Evolutionary conservation across 2,888 invertebrate genomes (phyloP).

Genomic region (Sthenelais limicola): DNA sequence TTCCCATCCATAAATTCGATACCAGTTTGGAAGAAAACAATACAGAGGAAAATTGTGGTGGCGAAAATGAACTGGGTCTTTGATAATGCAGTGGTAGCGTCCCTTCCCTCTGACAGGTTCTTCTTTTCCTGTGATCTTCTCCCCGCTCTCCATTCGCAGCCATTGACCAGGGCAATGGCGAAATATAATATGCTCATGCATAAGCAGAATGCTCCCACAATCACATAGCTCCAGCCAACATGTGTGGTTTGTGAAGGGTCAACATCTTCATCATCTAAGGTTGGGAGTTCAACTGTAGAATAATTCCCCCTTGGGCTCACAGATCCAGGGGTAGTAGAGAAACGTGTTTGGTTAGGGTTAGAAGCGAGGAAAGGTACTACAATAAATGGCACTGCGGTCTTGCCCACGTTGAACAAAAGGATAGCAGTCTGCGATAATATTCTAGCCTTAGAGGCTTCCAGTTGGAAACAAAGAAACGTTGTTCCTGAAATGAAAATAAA

Average conservation of each 20-base stretch:
- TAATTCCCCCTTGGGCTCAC: too few species aligned
- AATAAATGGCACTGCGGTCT: constrained; percentile 26
- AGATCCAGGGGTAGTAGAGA: too few species aligned
- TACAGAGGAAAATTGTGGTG: background rate
- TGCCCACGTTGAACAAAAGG: constrained; percentile 31
- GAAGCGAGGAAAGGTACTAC: constrained; percentile 25
- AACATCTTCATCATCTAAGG: background rate
- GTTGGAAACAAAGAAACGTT: constrained; percentile 6
- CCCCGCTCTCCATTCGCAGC: constrained; percentile 9
- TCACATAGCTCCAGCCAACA: constrained; percentile 16
- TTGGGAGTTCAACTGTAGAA: too few species aligned
- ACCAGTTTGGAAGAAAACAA: constrained; percentile 18
- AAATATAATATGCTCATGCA: constrained; percentile 3
- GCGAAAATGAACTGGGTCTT: background rate
- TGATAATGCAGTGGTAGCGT: too few species aligned
- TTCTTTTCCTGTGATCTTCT: background rate
- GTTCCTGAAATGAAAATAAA: constrained; percentile 35
- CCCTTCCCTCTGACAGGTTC: too few species aligned
- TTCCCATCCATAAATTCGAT: constrained; percentile 15
- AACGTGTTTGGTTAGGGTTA: background rate
- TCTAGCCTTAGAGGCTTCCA: background rate
- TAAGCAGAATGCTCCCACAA: constrained; percentile 4
- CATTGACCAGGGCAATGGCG: background rate
- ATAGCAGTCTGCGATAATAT: constrained; percentile 10
- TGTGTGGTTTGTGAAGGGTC: background rate